Conservation (phyloP, 2,888 invertebrate genomes). For the Timema cristinae region DNA sequence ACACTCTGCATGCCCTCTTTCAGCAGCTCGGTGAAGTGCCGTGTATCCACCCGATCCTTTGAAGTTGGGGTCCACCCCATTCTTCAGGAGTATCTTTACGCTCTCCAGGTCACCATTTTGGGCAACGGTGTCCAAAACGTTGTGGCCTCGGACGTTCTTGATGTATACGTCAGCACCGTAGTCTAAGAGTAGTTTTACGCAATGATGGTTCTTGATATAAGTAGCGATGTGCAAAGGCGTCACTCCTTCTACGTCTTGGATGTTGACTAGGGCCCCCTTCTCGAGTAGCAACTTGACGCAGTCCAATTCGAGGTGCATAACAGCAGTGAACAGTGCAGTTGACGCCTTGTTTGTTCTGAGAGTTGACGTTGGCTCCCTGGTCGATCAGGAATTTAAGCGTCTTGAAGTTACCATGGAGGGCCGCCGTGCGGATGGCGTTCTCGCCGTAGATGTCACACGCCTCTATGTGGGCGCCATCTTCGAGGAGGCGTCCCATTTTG, state of each 20-base stretch:
- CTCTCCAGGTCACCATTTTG: neutral
- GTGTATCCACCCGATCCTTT: conserved; percentile 31
- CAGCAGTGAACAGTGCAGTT: conserved; percentile 13
- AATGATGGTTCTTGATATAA: neutral
- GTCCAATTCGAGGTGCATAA: conserved; percentile 14
- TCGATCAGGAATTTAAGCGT: conserved; percentile 18
- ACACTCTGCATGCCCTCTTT: conserved; percentile 6
- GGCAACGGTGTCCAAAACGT: conserved; percentile 21
- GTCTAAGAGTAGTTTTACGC: conserved; percentile 10
- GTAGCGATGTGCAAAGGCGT: conserved; percentile 17
- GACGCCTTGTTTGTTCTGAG: conserved; percentile 7
- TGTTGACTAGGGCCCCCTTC: conserved; percentile 6
- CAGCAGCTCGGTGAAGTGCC: conserved; percentile 14
- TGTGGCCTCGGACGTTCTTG: conserved; percentile 11
- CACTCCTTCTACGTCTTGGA: conserved; percentile 12
- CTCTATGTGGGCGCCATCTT: conserved; percentile 17
- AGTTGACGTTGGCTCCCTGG: conserved; percentile 16
- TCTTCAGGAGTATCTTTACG: conserved; percentile 14
- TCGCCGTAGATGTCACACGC: conserved; percentile 15
- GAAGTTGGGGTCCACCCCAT: conserved; percentile 17
- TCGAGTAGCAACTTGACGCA: conserved; percentile 11
- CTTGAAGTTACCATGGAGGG: conserved; percentile 16
- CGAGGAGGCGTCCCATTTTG: conserved; percentile 2
- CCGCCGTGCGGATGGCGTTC: conserved; percentile 21
- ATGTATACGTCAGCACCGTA: conserved; percentile 15